Evolutionary conservation across 2,797 vertebrate species (phyloP).

Genomic region (Poeciliopsis infans): DNA sequence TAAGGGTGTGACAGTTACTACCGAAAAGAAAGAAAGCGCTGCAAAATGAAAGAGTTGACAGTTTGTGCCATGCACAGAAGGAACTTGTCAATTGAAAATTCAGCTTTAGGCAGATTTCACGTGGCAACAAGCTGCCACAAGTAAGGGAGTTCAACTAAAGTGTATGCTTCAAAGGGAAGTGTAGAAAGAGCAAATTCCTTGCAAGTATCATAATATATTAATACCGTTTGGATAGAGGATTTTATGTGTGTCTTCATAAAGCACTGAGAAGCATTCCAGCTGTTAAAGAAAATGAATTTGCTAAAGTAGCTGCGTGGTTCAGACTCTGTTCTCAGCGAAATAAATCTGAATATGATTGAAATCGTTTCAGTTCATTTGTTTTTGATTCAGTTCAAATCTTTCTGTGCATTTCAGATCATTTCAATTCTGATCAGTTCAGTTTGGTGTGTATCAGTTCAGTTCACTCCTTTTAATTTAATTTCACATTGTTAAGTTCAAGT

Average conservation of each 20-base stretch:
- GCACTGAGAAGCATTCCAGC: background rate
- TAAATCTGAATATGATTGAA: background rate
- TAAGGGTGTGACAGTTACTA: background rate
- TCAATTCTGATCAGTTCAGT: background rate
- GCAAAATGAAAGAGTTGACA: constrained; percentile 1
- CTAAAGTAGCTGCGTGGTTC: background rate
- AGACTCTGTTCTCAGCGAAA: background rate
- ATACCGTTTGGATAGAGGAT: background rate
- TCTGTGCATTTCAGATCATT: background rate
- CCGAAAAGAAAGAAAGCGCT: background rate
- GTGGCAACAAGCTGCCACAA: too few species aligned
- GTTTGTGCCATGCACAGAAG: background rate
- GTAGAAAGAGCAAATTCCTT: background rate
- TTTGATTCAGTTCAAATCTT: background rate
- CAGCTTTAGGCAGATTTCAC: background rate
- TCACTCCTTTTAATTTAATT: background rate
- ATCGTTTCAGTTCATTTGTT: background rate
- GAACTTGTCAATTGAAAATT: constrained; percentile 2
- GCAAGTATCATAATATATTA: background rate
- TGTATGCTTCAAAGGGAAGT: background rate
- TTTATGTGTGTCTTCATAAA: background rate
- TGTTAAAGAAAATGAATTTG: background rate
- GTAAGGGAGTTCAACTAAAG: background rate
- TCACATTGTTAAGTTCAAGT: background rate
- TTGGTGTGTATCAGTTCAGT: background rate